Base-by-base conservation (phyloP, 2,797 vertebrate genomes). In the Coregonus suidteri region DNA sequence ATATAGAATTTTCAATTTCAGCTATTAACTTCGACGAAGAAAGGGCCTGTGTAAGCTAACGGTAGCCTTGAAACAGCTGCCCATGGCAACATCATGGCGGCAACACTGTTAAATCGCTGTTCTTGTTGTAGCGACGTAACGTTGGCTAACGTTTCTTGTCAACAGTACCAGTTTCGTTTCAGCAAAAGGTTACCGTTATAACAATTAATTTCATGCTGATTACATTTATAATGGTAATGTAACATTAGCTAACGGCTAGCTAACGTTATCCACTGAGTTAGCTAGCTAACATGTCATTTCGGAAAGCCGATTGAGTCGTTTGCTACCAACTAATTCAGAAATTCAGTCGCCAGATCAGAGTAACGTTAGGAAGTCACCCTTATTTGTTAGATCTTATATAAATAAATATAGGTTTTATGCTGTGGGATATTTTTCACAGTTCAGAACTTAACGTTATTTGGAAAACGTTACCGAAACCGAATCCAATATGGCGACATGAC, bases 1-100 rank as follows among this genome's bases (percentile, higher is more conserved):
- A 93, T 86, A 90, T 86, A 87, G 86, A 82, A 87, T 93, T 88
- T 85, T 85, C 82, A 73, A 75, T 86, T 88, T 82, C 79, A 83
- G 85, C 84, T 80, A 82, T 79, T 78, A 77, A 80, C 77, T 59
- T 77, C 78, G 81, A 75, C 68, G 75, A 76, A 18, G 41, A n/a
- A 7, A 47, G 37, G 47, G 20, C 51, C n/a, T 41, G 3, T 34
- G 30, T 16, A 62, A 77, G 76, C 54, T 81, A 79, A 76, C 76
- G 67, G 47, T 74, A 76, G 77, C 79, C n/a, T 65, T 30, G 25
- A 69, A 69, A 18, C 69, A 25, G 71, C 51, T 72, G 20, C 18
- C n/a, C 51, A 52, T 69, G 31, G 16, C 31, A 35, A 69, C 67
- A 92, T 88, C 73, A 91, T 91, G 91, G 91, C 91, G 87, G 74